Evolutionary conservation across 2,888 invertebrate genomes (phyloP).

Genomic region (Apodemia mormo): DNA sequence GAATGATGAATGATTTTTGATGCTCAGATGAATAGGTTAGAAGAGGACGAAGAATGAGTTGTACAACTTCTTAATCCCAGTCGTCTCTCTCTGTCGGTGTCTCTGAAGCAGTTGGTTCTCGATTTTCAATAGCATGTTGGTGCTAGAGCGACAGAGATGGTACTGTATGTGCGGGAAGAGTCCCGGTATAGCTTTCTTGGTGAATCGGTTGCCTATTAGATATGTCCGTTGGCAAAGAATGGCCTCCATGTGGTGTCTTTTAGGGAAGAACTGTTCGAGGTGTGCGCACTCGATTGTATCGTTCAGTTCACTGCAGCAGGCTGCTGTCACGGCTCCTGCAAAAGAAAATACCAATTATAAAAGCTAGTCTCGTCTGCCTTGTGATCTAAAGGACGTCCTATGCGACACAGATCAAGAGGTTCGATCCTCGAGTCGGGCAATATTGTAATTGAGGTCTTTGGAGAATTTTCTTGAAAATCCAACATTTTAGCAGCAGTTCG

Average conservation of each 20-base stretch:
- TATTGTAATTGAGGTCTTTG: too few species aligned
- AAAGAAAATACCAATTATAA: slow-evolving; percentile 27
- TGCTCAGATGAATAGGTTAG: slow-evolving; percentile 75
- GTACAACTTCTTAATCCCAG: slow-evolving; percentile 92
- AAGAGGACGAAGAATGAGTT: slow-evolving; percentile 94
- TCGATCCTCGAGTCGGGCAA: too few species aligned
- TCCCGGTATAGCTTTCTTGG: slow-evolving; percentile 53
- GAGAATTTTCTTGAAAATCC: too few species aligned
- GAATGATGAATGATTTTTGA: slow-evolving; percentile 42
- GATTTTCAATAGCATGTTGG: slow-evolving; percentile 86
- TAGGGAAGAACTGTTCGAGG: slow-evolving; percentile 42
- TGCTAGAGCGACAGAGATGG: slow-evolving; percentile 55
- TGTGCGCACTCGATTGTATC: slow-evolving; percentile 39
- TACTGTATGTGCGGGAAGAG: slow-evolving; percentile 59
- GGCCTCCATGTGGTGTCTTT: slow-evolving; percentile 62
- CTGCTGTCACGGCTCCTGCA: slow-evolving; percentile 71
- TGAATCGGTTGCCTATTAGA: slow-evolving; percentile 59
- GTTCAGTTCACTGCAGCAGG: slow-evolving; percentile 32
- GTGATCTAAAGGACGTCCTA: too few species aligned
- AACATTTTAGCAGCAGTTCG: too few species aligned
- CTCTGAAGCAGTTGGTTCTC: slow-evolving; percentile 89
- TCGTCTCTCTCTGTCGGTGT: slow-evolving; percentile 91
- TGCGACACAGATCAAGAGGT: too few species aligned
- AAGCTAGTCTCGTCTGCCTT: too few species aligned
- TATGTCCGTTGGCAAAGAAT: slow-evolving; percentile 51